Evolutionary conservation across 2,113 vertebrate species (phyloP), one percentile per base, ranked within the genome.

Genomic region (Rhinolophus ferrumequinum): DNA sequence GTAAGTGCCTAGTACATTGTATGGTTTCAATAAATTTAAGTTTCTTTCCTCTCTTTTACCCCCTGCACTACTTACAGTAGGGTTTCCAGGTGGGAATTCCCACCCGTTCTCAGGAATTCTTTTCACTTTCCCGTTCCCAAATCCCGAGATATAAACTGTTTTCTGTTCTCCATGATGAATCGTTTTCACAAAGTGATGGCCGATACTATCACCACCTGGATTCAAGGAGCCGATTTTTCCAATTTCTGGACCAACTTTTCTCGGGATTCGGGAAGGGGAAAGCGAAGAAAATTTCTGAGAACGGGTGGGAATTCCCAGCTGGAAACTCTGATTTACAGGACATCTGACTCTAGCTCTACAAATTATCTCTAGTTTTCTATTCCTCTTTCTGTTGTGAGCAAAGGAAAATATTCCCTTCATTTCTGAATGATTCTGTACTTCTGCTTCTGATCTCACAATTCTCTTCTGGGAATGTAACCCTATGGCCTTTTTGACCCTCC

Each of bases 381-480:
- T 52, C 64, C 18, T 67, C 84, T 88, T 83, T 88, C 62, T 64
- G 38, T 28, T 50, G 21, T n/a, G 62, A 86, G 54, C 44, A 88
- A 94, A 69, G 30, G 33, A 73, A 94, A 86, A 47, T 56, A 54
- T 26, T 70, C 64, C n/a, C 70, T 90, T 90, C 4, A 6, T 94
- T 97, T 95, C 35, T 64, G 52, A 90, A 84, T 70, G 81, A 38
- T 54, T 33, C 56, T 28, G 16, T 94, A 26, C 35, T 94, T 95
- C 22, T 88, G 44, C 6, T 97, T 13, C 18, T 35, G 41, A 89
- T 89, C 38, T 24, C n/a, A 75, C 22, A 92, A 26, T 64, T 93
- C 69, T 50, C 56, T 93, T 91, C 52, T 83, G 75, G 52, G 75
- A 92, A 92, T 8, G 2, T 12, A 79, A 50, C 28, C 28, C 8